Conservation (phyloP, 2,113 vertebrate genomes). For the Uria lomvia region DNA sequence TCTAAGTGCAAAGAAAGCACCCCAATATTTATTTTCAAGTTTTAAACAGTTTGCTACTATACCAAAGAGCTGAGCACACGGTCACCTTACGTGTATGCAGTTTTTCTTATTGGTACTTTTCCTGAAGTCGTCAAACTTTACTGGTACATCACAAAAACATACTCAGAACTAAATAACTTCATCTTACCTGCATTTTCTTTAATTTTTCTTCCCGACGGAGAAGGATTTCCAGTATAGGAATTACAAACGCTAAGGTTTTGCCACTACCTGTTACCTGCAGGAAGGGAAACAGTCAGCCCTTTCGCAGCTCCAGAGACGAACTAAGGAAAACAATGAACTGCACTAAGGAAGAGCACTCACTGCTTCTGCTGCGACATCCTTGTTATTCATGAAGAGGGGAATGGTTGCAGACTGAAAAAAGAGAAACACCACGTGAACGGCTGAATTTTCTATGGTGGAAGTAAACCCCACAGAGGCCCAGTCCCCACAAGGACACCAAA, state of each 20-base stretch:
- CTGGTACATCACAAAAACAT: fast-evolving
- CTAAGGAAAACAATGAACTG: fast-evolving
- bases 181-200: constrained; percentile 87
- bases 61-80: background rate
- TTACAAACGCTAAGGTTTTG: constrained; percentile 94
- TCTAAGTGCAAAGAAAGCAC: background rate
- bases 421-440: background rate
- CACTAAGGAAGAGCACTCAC: constrained; percentile 70
- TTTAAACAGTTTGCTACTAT: background rate
- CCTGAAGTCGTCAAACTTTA: background rate
- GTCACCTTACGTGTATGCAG: fast-evolving
- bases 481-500: fast-evolving
- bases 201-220: constrained; percentile 87
- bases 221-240: constrained; percentile 90
- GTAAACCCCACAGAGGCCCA: fast-evolving
- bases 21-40: background rate
- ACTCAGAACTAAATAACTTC: fast-evolving
- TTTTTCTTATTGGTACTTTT: background rate
- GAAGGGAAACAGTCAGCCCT: background rate
- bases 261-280: constrained; percentile 93
- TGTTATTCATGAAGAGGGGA: constrained; percentile 95
- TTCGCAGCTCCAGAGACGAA: background rate
- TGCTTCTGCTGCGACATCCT: constrained; percentile 94
- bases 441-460: fast-evolving
- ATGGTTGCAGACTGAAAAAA: constrained; percentile 86